Percentiles rank a stretch among this genome's conserved stretches.
Conservation (phyloP, 37 sponge, comb jelly and placozoan genomes). For the Theonella swinhoei region DNA sequence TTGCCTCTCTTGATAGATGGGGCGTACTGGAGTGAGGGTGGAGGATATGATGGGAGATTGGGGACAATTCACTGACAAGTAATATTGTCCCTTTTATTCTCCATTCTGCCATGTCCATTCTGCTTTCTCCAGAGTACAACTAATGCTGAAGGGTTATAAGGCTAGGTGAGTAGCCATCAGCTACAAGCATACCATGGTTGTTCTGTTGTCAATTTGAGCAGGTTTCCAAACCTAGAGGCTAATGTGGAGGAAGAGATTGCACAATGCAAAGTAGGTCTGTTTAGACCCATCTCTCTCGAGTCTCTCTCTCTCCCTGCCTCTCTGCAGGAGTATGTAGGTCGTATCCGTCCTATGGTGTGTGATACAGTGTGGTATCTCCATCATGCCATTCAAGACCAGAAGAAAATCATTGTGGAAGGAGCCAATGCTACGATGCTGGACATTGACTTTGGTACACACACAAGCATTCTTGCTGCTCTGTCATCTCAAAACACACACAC, state of each 20-base stretch:
- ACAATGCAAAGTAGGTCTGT: slow-evolving; percentile 48
- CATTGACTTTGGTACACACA: slow-evolving; percentile 90
- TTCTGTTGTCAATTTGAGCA: slow-evolving; percentile 2
- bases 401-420: slow-evolving; percentile 93
- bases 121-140: neutral
- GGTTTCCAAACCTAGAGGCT: slow-evolving; percentile 73
- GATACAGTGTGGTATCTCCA: slow-evolving; percentile 85
- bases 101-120: neutral
- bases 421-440: slow-evolving; percentile 99
- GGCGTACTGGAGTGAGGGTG: slow-evolving; percentile 76
- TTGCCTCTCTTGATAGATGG: slow-evolving; percentile 15
- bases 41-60: slow-evolving; percentile 79
- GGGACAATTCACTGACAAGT: slow-evolving; percentile 61
- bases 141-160: slow-evolving; percentile 16
- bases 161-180: neutral
- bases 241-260: slow-evolving; percentile 68
- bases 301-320: neutral
- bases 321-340: slow-evolving; percentile 50
- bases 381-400: slow-evolving; percentile 54
- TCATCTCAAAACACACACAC: neutral
- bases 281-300: neutral
- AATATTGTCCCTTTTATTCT: neutral
- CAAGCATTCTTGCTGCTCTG: neutral
- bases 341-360: slow-evolving; percentile 74
- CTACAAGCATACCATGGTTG: neutral